Evolutionary conservation across 2,888 invertebrate species (phyloP).

Genomic region (Suillia variegata): DNA sequence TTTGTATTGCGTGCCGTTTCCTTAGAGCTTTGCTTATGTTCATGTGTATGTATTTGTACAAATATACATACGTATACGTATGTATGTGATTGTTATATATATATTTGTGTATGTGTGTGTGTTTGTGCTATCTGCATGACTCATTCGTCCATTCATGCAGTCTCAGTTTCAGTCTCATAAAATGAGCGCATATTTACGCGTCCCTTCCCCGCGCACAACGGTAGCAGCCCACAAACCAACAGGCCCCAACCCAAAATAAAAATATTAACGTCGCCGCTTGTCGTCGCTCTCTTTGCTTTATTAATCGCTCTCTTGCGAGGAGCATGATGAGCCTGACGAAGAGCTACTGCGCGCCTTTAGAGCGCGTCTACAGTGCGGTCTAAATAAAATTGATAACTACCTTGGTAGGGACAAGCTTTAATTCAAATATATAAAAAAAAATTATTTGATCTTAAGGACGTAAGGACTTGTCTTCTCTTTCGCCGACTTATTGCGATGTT

Average conservation of each 20-base stretch:
- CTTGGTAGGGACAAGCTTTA: conserved; percentile 21
- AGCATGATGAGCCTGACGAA: conserved; percentile 12
- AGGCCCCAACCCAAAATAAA: conserved; percentile 14
- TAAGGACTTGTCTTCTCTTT: no score
- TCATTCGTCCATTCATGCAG: conserved; percentile 14
- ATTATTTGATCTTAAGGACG: no score
- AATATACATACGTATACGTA: neutral
- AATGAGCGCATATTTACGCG: conserved; percentile 15
- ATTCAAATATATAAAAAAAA: no score
- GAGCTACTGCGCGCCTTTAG: neutral
- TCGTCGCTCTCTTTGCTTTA: no score
- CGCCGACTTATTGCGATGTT: no score
- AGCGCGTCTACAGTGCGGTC: conserved; percentile 3
- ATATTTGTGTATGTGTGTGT: neutral
- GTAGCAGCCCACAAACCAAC: conserved; percentile 3
- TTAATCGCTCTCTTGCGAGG: no score
- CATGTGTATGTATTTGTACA: conserved; percentile 5
- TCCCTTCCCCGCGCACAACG: conserved; percentile 11
- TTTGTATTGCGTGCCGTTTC: neutral
- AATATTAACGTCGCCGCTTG: conserved; percentile 30
- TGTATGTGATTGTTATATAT: conserved; percentile 6
- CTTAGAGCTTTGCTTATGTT: neutral
- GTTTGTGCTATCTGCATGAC: conserved; percentile 3
- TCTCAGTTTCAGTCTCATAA: neutral
- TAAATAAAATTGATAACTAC: conserved; percentile 10